A percentile compares a stretch with the other conserved stretches of the same genome.
phyloP scores from a whole-genome alignment of 2,888 invertebrate species.

The Anodontia alba region DNA sequence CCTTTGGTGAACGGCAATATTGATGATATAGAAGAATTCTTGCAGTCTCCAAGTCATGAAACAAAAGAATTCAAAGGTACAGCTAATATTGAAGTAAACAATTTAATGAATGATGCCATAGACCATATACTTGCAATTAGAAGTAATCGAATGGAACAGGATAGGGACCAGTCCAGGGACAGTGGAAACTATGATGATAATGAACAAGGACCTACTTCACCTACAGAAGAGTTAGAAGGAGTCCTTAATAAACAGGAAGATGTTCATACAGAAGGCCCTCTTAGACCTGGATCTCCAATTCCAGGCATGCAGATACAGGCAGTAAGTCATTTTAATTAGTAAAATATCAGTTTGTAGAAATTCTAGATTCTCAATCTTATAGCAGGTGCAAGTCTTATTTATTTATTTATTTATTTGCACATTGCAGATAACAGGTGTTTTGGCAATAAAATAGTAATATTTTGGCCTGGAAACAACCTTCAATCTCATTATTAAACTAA shows the following conservation, averaged over 20 bases:
- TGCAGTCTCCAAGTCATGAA: constrained; percentile 23
- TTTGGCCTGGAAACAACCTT: too few species aligned
- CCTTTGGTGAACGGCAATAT: constrained; percentile 46
- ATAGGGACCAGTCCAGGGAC: constrained; percentile 45
- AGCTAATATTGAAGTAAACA: constrained; percentile 74
- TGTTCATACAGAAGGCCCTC: constrained; percentile 48
- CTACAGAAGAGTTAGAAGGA: constrained; percentile 61
- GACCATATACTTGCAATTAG: constrained; percentile 78
- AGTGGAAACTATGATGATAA: constrained; percentile 56
- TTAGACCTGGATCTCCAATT: constrained; percentile 74
- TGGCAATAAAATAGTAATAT: too few species aligned
- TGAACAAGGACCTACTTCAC: constrained; percentile 44
- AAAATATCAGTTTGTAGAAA: too few species aligned
- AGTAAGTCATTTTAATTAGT: constrained; percentile 38
- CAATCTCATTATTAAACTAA: too few species aligned
- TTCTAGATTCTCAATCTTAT: too few species aligned
- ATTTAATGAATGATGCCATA: constrained; percentile 79
- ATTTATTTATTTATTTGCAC: too few species aligned
- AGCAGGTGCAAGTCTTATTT: too few species aligned
- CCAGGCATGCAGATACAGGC: constrained; percentile 65
- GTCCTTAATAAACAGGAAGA: constrained; percentile 55
- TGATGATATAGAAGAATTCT: constrained; percentile 46
- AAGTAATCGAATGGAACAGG: constrained; percentile 57
- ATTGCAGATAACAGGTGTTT: too few species aligned
- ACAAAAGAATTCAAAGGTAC: constrained; percentile 29